These are phyloP conservation scores for Argya squamiceps DNA, from an alignment of 2,797 vertebrate genomes.

Conservation along the genomic window DNA sequence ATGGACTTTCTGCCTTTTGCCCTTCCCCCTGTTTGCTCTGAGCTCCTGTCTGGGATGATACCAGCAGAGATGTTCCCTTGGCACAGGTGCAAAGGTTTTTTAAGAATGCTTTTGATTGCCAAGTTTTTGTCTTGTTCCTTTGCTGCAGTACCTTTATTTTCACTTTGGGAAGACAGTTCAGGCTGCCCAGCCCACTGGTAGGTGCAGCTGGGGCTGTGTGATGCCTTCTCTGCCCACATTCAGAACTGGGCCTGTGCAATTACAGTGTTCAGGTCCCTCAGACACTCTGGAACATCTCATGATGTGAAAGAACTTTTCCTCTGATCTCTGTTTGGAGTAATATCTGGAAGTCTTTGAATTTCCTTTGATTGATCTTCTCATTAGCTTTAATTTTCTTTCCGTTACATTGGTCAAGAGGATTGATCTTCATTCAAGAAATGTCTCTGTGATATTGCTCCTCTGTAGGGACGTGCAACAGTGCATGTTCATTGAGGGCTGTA, in stretches of 20 bases:
- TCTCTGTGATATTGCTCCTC: neutral
- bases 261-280: neutral
- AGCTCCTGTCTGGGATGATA: neutral
- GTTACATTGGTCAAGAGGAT: neutral
- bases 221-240: neutral
- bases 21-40: neutral
- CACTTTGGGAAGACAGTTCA: neutral
- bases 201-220: neutral
- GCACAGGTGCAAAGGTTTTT: neutral
- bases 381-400: neutral
- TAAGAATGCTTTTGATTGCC: neutral
- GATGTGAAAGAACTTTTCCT: fast-evolving
- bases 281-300: neutral
- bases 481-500: neutral
- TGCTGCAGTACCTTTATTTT: neutral
- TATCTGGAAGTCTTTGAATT: neutral
- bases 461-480: neutral
- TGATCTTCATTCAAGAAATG: neutral
- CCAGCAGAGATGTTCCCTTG: neutral
- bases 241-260: neutral
- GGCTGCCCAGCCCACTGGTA: neutral
- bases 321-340: neutral
- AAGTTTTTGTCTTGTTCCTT: neutral
- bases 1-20: neutral
- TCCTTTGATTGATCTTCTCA: neutral